Conservation (phyloP, 2,797 vertebrate species). For the Darevskia nairensis region DNA sequence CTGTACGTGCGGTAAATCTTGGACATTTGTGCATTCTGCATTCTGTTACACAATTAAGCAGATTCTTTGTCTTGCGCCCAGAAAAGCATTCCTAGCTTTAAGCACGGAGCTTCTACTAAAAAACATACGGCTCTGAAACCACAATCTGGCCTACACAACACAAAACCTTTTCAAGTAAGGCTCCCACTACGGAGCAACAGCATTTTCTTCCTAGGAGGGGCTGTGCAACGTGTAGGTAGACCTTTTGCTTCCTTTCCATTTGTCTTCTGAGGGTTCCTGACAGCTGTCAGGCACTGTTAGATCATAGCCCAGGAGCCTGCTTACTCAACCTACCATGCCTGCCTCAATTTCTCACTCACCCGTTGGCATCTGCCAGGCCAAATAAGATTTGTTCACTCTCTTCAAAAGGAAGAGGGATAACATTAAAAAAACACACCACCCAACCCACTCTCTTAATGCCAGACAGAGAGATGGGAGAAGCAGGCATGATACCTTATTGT, state of each 20-base stretch:
- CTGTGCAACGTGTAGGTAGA: not conserved
- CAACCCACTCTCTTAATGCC: not conserved
- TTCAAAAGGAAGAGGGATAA: not conserved
- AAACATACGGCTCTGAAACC: not conserved
- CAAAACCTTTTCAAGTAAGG: not conserved
- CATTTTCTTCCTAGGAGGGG: not conserved
- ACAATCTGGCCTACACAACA: not conserved
- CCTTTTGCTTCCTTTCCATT: not conserved
- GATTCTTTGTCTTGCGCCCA: not conserved
- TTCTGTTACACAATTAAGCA: not conserved
- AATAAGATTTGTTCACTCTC: fast-evolving
- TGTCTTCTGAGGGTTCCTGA: not conserved
- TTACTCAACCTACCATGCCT: slow-evolving; percentile 4
- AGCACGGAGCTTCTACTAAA: not conserved
- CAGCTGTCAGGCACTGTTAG: not conserved
- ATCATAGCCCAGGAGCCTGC: not conserved
- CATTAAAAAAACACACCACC: not conserved
- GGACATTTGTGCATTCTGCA: not conserved
- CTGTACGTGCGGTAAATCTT: not conserved
- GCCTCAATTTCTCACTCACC: not conserved
- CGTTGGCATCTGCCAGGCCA: not conserved
- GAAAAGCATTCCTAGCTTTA: not conserved
- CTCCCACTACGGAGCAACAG: not conserved
- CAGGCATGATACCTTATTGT: not conserved
- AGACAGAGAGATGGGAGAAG: not conserved